Base-by-base conservation (phyloP, 2,113 vertebrate genomes). In the Rhinolophus sinicus region DNA sequence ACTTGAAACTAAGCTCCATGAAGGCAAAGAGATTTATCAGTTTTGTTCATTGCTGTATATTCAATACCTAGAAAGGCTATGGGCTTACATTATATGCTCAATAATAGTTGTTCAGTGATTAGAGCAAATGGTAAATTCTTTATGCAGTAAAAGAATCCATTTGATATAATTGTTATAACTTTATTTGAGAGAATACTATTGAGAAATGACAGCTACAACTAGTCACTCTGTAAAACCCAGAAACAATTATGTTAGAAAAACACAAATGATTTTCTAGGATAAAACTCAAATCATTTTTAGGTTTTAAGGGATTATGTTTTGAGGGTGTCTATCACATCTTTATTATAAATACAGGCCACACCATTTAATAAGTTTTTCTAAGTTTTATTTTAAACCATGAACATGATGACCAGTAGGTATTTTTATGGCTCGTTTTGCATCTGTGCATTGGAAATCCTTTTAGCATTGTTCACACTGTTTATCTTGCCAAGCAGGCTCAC, bases 171-270 rank as follows among this genome's bases (percentile, higher is more conserved):
- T 54, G 8, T 56, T 92, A 54, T 30, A 6, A 18, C 62, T 95
- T 73, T 65, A 77, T 81, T 62, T 73, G 44, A 78, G 7, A 91
- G 40, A 47, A 62, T 60, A 11, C 13, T 83, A 4, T 70, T 78
- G 33, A 50, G 16, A 90, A 94, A 12, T 78, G 52, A 92, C 26
- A 75, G 19, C 5, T 67, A 5, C 19, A 58, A n/a, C 22, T 84
- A 35, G 5, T 78, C 80, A 65, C 40, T 81, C 26, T 88, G 26
- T 83, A 76, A 94, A 96, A 93, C 73, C 11, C 60, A 90, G 16
- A 95, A 82, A 87, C 40, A 78, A 18, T 85, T 91, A 33, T 30
- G 69, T 30, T 33, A 76, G 58, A 60, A 38, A 24, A 72, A 40
- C 19, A 10, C 3, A 35, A 10, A 77, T 19, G 26, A 50, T 40